These are phyloP conservation scores for Distichodus sexfasciatus DNA, from an alignment of 2,797 vertebrate genomes.

Conservation along the genomic window DNA sequence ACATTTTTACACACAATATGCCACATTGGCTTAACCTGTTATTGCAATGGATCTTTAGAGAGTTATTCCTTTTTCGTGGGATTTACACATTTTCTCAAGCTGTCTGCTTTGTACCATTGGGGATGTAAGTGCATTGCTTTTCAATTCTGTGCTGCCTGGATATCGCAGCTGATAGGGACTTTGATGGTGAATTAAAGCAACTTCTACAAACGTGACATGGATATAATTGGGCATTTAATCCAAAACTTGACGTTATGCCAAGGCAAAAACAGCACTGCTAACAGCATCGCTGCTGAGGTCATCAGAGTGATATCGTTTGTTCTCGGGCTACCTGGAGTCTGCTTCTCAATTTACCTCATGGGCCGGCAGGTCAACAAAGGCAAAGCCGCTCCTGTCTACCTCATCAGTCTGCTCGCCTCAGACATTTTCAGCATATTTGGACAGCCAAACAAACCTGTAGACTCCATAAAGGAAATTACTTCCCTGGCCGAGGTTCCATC, in stretches of 20 bases:
- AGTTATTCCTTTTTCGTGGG: not conserved
- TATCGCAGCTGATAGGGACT: not conserved
- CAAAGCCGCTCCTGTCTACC: constrained; percentile 55
- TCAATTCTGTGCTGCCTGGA: not conserved
- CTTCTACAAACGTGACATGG: not conserved
- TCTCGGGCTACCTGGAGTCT: constrained; percentile 62
- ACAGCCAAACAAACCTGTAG: constrained; percentile 31
- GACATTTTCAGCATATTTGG: constrained; percentile 66
- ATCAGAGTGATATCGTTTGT: constrained; percentile 61
- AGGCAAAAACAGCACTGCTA: not conserved
- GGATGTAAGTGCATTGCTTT: not conserved
- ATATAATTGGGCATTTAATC: not conserved
- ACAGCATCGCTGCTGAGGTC: constrained; percentile 32
- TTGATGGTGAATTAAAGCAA: not conserved
- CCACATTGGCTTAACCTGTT: not conserved
- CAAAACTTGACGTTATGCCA: not conserved
- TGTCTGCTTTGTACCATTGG: no score
- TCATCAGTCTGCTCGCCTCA: constrained; percentile 63
- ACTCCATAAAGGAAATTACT: not conserved
- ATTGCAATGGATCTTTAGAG: not conserved
- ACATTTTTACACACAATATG: not conserved
- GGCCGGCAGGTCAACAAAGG: constrained; percentile 60
- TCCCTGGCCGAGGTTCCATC: constrained; percentile 26
- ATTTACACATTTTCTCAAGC: not conserved
- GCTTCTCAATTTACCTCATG: constrained; percentile 63